Evolutionary conservation across 2,797 vertebrate genomes (phyloP).

Genomic region (Poecilia picta): DNA sequence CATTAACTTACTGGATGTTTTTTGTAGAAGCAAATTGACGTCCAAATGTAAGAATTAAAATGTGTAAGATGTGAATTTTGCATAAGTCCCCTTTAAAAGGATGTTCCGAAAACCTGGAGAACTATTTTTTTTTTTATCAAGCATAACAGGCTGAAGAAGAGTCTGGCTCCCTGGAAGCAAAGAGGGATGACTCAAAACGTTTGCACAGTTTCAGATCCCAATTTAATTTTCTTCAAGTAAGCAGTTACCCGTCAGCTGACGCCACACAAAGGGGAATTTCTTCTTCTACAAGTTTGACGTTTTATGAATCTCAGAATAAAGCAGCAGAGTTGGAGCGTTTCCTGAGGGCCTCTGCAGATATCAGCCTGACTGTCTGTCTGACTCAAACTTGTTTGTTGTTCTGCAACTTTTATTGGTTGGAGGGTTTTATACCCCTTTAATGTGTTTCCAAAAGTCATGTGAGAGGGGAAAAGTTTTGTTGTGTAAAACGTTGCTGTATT

Average conservation of each 20-base stretch:
- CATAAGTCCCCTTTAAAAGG: neutral
- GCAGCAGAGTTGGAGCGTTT: neutral
- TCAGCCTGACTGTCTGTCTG: slow-evolving; percentile 6
- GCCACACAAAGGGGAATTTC: slow-evolving; percentile 1
- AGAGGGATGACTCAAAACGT: neutral
- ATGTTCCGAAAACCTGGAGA: neutral
- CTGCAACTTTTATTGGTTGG: neutral
- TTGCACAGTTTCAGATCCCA: neutral
- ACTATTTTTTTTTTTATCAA: neutral
- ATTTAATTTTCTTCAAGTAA: neutral
- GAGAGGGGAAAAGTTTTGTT: neutral
- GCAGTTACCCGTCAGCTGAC: slow-evolving; percentile 10
- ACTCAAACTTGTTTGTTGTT: slow-evolving; percentile 11
- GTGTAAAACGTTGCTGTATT: neutral
- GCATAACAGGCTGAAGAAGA: neutral
- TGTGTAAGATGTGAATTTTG: too few relatives aligned
- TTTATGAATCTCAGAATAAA: slow-evolving; percentile 16
- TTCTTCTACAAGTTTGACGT: slow-evolving; percentile 3
- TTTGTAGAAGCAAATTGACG: too few relatives aligned
- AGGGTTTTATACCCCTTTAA: neutral
- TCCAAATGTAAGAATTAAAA: too few relatives aligned
- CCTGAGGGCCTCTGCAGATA: slow-evolving; percentile 6
- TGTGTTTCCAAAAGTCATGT: neutral
- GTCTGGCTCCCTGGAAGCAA: neutral
- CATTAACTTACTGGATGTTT: too few relatives aligned